Evolutionary conservation across 2,797 vertebrate genomes (phyloP), one percentile per base, ranked within the genome.

Genomic region (Diplodus puntazzo): DNA sequence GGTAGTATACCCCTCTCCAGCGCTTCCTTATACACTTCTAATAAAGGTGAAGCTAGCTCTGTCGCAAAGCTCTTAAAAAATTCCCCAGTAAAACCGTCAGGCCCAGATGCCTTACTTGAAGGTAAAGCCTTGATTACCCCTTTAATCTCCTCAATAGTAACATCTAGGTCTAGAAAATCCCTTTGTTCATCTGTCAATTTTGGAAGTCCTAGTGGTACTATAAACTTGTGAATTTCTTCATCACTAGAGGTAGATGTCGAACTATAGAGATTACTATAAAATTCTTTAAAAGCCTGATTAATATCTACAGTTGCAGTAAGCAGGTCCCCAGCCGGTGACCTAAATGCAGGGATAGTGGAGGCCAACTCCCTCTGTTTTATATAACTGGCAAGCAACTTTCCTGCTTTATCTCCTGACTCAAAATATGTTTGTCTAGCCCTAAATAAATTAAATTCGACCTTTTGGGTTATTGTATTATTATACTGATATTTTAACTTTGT

Each of bases 361-460:
- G 59, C 34, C n/a, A 42, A 8, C 39, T 43, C 57, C 11, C 20
- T 59, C 34, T 59, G 57, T 16, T 17, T 61, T 61, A 61, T 45
- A 14, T 61, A 45, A 9, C 42, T 45, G 8, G 13, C 39, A 2
- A 45, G 42, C 8, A 60, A 16, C 20, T 59, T 59, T 13, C 49
- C 64, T 23, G 50, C 63, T 10, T 66, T 52, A 4, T 39, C 48
- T 34, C 27, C 63, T 34, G 50, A 55, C 3, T 68, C 34, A 20
- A 58, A 69, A 30, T 46, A 48, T 30, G 43, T 11, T 25, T 45
- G 65, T 13, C 34, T 68, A 6, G 65, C 16, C n/a, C 23, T 30
- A 43, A 69, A 69, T n/a, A 69, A 3, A 30, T 46, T 46, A 14
- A 70, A 70, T 39, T 49, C 25, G 21, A 59, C 23, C 13, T 48